Percentiles rank a stretch among this genome's conserved stretches.
Evolutionary conservation across 1,140 invertebrate species (phyloP).

Genomic region (Magallana gigas): DNA sequence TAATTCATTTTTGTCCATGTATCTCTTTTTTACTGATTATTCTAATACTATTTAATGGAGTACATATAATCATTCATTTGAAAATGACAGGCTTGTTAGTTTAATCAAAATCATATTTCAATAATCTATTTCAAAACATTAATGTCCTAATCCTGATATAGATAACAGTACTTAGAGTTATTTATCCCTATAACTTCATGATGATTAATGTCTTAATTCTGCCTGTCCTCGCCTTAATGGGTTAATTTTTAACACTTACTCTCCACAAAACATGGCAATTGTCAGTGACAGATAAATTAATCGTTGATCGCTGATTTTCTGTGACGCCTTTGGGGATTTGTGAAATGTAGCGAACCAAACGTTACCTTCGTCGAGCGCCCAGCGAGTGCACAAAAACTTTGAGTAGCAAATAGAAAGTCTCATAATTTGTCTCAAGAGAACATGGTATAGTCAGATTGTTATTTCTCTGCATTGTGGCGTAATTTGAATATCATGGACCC

Average conservation of each 20-base stretch:
- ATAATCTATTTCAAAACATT: not conserved
- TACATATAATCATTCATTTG: too few species aligned
- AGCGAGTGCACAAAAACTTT: not conserved
- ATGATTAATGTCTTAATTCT: not conserved
- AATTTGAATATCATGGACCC: constrained; percentile 47
- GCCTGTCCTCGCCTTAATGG: not conserved
- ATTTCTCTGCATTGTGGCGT: too few species aligned
- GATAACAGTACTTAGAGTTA: not conserved
- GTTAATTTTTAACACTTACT: constrained; percentile 2
- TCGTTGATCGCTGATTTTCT: not conserved
- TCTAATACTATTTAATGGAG: too few species aligned
- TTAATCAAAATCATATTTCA: too few species aligned
- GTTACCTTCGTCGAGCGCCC: not conserved
- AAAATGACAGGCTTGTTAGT: too few species aligned
- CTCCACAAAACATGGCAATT: not conserved
- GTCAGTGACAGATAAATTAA: constrained; percentile 16
- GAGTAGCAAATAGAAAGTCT: too few species aligned
- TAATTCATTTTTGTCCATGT: too few species aligned
- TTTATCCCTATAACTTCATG: not conserved
- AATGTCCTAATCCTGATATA: not conserved
- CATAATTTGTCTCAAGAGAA: not conserved
- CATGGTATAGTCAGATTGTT: not conserved
- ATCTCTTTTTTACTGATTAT: too few species aligned
- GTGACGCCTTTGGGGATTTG: constrained; percentile 4
- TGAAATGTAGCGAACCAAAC: not conserved